Percentiles rank a stretch among this genome's conserved stretches.
These are phyloP conservation scores for Papilio demoleus DNA, from an alignment of 2,888 invertebrate species.

Conservation along the genomic window DNA sequence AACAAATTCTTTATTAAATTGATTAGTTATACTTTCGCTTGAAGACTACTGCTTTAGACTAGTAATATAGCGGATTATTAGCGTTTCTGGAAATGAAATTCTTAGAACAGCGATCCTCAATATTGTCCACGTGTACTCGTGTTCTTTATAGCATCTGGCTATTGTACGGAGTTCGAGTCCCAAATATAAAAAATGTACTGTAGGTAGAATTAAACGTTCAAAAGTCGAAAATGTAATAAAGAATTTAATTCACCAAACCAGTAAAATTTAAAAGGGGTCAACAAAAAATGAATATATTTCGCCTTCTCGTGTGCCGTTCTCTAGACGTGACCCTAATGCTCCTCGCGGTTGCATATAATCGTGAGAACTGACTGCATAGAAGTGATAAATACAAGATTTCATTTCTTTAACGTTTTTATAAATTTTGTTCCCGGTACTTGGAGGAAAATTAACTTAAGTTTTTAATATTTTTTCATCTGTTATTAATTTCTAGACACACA, in stretches of 20 bases:
- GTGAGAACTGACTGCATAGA: constrained; percentile 30
- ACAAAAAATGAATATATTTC: not conserved
- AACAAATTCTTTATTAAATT: constrained; percentile 26
- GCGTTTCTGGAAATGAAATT: too few relatives aligned
- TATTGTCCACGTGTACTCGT: too few relatives aligned
- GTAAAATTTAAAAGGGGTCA: not conserved
- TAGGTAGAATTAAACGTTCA: too few relatives aligned
- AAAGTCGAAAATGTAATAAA: too few relatives aligned
- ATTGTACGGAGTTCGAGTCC: too few relatives aligned
- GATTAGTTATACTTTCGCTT: constrained; percentile 36
- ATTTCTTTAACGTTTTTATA: constrained; percentile 22
- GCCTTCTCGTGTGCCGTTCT: constrained; percentile 10
- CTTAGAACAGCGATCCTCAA: too few relatives aligned
- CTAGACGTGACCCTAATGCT: constrained; percentile 37
- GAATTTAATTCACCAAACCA: too few relatives aligned
- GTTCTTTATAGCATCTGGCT: too few relatives aligned
- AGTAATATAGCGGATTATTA: too few relatives aligned
- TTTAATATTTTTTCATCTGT: not conserved
- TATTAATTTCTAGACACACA: too few relatives aligned
- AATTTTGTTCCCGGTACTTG: not conserved
- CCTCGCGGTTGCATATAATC: constrained; percentile 36
- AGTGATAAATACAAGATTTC: constrained; percentile 17
- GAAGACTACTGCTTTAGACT: constrained; percentile 13
- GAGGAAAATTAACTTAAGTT: not conserved
- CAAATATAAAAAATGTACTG: too few relatives aligned